phyloP scores from a whole-genome alignment of 2,797 vertebrate species.

The Avahi laniger region DNA sequence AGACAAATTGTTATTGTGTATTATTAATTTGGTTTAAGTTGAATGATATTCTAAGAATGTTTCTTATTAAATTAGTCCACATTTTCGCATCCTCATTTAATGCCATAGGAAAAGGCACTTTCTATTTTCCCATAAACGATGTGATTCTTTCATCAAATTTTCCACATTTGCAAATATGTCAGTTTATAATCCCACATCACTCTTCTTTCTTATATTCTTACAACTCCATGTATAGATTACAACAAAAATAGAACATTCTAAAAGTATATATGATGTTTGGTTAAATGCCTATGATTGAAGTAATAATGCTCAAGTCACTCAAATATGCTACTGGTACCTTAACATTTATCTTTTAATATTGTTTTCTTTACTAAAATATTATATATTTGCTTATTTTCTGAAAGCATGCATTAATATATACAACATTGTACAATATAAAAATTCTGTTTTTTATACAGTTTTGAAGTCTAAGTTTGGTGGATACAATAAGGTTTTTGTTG shows the following conservation, averaged over 20 bases:
- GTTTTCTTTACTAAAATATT: background rate
- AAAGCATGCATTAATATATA: conserved; percentile 58
- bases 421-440: conserved; percentile 42
- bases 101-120: background rate
- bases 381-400: background rate
- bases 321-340: background rate
- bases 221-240: background rate
- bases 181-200: background rate
- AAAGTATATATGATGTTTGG: background rate
- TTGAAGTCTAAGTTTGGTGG: background rate
- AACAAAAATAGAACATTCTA: background rate
- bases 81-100: background rate
- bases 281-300: background rate
- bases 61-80: background rate
- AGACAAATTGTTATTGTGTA: background rate
- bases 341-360: background rate
- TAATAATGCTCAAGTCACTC: background rate
- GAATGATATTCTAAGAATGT: background rate
- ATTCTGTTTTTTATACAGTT: conserved; percentile 48
- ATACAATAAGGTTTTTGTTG: conserved; percentile 76
- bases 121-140: background rate
- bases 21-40: background rate
- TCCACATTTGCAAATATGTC: background rate
- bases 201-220: background rate
- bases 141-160: background rate